Evolutionary conservation across 2,888 invertebrate species (phyloP).

Genomic region (Ennomos erosarius): DNA sequence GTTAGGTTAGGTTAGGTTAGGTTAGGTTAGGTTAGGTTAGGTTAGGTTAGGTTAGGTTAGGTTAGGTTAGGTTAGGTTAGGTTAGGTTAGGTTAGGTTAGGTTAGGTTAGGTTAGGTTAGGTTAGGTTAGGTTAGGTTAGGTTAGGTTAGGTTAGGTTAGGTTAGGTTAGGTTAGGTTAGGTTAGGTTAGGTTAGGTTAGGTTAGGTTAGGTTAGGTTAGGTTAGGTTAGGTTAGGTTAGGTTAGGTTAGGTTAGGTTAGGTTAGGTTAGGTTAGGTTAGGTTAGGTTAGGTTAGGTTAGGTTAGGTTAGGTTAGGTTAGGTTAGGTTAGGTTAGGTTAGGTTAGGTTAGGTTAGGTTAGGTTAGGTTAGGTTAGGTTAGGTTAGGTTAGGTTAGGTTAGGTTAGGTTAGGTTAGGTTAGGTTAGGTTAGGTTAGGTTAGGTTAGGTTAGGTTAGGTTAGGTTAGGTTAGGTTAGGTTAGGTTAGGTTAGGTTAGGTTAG

Average conservation of each 20-base stretch:
- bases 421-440: slow-evolving; percentile 16
- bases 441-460: slow-evolving; percentile 5
- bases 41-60: slow-evolving; percentile 9
- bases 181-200: slow-evolving; percentile 31
- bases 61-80: slow-evolving; percentile 29
- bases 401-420: slow-evolving; percentile 31
- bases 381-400: slow-evolving; percentile 23
- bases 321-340: slow-evolving; percentile 5
- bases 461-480: slow-evolving; percentile 9
- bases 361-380: slow-evolving; percentile 2
- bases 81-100: slow-evolving; percentile 20
- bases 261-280: slow-evolving; percentile 23
- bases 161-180: slow-evolving; percentile 9
- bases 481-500: slow-evolving; percentile 29
- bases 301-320: slow-evolving; percentile 13
- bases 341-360: slow-evolving; percentile 2
- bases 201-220: slow-evolving; percentile 28
- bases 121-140: background rate
- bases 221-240: slow-evolving; percentile 4
- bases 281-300: slow-evolving; percentile 27
- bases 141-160: slow-evolving; percentile 1
- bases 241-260: slow-evolving; percentile 5
- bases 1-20: slow-evolving; percentile 16
- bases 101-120: slow-evolving; percentile 13
- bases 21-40: slow-evolving; percentile 5